Conservation (phyloP, 2,113 vertebrate genomes). For the Erythrocercus mccallii region DNA sequence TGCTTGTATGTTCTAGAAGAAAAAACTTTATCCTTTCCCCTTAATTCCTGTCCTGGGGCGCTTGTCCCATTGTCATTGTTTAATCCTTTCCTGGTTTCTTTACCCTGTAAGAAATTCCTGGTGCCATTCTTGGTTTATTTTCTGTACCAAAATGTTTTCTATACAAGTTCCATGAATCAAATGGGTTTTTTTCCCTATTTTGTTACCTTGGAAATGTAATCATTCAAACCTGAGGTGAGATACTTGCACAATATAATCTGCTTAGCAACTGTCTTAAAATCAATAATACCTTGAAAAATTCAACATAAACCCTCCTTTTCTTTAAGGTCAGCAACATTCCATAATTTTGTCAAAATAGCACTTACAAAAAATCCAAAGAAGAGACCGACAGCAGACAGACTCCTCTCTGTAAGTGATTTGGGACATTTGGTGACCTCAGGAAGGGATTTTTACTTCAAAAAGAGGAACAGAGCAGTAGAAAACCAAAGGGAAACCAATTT, state of each 20-base stretch:
- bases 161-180: neutral
- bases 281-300: neutral
- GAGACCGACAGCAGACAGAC: slow-evolving; percentile 95
- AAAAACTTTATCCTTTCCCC: neutral
- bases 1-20: neutral
- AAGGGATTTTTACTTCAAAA: neutral
- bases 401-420: slow-evolving; percentile 83
- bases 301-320: neutral
- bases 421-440: neutral
- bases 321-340: slow-evolving; percentile 88
- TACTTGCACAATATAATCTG: neutral
- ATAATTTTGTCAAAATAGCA: slow-evolving; percentile 95
- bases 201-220: neutral
- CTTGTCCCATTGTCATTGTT: neutral
- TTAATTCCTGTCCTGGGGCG: neutral
- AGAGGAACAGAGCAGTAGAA: neutral
- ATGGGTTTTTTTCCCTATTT: accelerated
- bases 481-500: neutral
- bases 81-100: neutral
- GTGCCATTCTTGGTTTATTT: neutral
- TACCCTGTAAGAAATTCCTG: neutral
- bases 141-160: neutral
- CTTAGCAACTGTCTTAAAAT: neutral
- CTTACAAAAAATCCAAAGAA: slow-evolving; percentile 97
- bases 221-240: neutral